Evolutionary conservation across 2,113 vertebrate species (phyloP), one percentile per base, ranked within the genome.

Genomic region (Callospermophilus lateralis): DNA sequence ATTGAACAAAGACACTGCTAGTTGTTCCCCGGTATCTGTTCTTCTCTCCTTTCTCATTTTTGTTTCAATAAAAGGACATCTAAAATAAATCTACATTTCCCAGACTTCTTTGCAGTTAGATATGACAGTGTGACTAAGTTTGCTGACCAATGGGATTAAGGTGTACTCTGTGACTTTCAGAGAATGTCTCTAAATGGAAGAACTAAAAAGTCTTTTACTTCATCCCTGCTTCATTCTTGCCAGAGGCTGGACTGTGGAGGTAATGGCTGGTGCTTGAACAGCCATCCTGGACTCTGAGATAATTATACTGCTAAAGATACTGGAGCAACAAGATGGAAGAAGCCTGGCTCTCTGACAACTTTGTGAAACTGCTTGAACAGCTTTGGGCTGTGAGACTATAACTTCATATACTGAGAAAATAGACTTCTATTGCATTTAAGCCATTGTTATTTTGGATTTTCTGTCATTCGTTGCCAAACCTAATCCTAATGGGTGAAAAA

Each of bases 241-340:
- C 93, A 53, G 6, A 72, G 91, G 58, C 42, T 92, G 67, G 45
- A 58, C 42, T 90, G 10, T 24, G 91, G 58, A 51, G 6, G 51
- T 79, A 65, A 93, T 80, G 90, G 92, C 51, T 88, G 78, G 90
- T 45, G 53, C 97, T 65, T 88, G 8, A 13, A 28, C 63, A 91
- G 70, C 84, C 55, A 86, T 74, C 34, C n/a, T 65, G 51, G 70
- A 37, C 48, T 58, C 34, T 73, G 63, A 92, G 63, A 20, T 94
- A 10, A 53, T 86, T 4, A 37, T 37, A 55, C 10, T 9, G 8
- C n/a, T 48, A 37, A 83, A 78, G 84, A 84, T 34, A 39, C 20
- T 58, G n/a, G 61, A 65, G 30, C 55, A 83, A 80, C n/a, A 83
- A 70, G 39, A 15, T 63, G 42, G n/a, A 78, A 77, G 86, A 73